Base-by-base conservation (phyloP, 2,888 invertebrate species). In the Drosophila phalerata region DNA sequence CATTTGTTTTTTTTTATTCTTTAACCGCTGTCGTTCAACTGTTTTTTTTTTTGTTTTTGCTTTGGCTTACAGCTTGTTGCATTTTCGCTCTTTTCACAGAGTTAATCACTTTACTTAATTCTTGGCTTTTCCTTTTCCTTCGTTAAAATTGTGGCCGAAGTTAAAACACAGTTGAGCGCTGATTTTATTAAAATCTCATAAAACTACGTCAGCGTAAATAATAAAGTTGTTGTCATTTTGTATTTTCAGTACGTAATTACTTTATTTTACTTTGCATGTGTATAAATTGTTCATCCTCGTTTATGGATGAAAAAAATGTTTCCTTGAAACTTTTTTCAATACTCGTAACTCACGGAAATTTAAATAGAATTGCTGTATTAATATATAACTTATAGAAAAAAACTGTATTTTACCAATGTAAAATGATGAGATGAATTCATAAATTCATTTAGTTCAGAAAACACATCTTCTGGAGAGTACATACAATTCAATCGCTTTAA, bases 171-270 rank as follows among this genome's bases (percentile, higher is more conserved):
- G 51, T 45, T 19, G 56, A 56, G 60, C 56, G 53, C 67, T 77
- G 76, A 84, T 88, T 84, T 73, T 74, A 80, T 81, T 79, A 84
- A 84, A 85, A 75, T 70, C 65, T 69, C 74, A 77, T 79, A 84
- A 90, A 85, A 81, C 84, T 76, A 53, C 78, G 75, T 68, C 71
- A 80, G 60, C 74, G 70, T 75, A 80, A 89, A 88, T 85, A 81
- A 81, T 87, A 77, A 90, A 83, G 71, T 78, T 88, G 57, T 32
- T 60, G 43, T 57, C 65, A 67, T 63, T 69, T 63, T 40, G 17
- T 60, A 51, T 57, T 64, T 57, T 22, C 17, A 47, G 32, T 15
- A 22, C 37, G 38, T 28, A 55, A 63, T 58, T 57, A 55, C 17
- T 65, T 62, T 57, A 38, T 22, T 57, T 48, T 13, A 22, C 45